Percentiles rank a stretch among this genome's conserved stretches.
These are phyloP conservation scores for Hystrix cristata DNA, from an alignment of 2,113 vertebrate genomes.

Conservation along the genomic window DNA sequence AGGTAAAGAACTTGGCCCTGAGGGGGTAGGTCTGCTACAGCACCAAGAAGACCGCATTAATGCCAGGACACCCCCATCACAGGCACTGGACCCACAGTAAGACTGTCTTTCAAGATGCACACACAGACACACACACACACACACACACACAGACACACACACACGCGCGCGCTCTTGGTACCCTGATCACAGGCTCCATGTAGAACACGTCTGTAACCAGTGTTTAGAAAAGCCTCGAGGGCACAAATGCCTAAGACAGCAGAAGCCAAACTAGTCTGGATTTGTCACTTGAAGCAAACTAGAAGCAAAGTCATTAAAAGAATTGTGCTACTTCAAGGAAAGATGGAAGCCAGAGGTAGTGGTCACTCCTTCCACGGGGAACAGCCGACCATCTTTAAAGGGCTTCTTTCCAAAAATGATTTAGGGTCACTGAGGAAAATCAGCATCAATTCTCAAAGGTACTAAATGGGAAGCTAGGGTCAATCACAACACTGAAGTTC, in stretches of 20 bases:
- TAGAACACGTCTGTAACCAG: accelerated
- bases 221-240: neutral
- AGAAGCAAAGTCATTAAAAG: neutral
- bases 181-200: neutral
- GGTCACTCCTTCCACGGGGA: accelerated
- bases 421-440: neutral
- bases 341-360: neutral
- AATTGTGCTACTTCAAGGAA: accelerated
- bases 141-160: too few relatives aligned
- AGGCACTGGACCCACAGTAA: neutral
- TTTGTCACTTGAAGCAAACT: neutral
- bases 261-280: neutral
- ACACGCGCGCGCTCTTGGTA: neutral
- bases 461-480: neutral
- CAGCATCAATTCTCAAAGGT: neutral
- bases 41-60: neutral
- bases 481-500: accelerated
- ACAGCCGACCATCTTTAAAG: neutral
- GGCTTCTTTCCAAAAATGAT: neutral
- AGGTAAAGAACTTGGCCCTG: neutral
- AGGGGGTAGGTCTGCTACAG: neutral
- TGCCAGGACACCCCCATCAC: neutral
- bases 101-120: neutral
- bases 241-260: neutral
- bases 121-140: too few relatives aligned